phyloP scores from a whole-genome alignment of 2,113 vertebrate species.

The Gobiocypris rarus region DNA sequence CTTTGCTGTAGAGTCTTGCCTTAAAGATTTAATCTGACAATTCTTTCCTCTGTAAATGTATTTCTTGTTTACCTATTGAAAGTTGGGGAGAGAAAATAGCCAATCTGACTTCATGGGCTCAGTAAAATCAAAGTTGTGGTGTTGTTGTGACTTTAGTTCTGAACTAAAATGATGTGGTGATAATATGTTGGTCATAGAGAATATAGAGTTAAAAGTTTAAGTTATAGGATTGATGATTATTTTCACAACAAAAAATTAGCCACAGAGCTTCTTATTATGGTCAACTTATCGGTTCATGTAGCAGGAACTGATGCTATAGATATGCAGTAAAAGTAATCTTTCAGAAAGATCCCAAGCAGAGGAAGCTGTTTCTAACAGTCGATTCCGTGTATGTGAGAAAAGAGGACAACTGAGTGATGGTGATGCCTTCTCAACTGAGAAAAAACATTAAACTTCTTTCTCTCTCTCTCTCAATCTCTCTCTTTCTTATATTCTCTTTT shows the following conservation, averaged over 20 bases:
- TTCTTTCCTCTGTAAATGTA: neutral
- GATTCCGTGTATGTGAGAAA: constrained; percentile 3
- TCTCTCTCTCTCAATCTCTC: constrained; percentile 27
- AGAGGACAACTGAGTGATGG: constrained; percentile 25
- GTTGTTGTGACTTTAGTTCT: neutral
- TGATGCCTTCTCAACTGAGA: constrained; percentile 26
- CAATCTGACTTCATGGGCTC: neutral
- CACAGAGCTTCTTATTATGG: neutral
- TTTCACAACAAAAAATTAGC: neutral
- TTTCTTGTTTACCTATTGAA: neutral
- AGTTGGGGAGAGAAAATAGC: neutral
- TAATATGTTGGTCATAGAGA: neutral
- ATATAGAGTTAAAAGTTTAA: neutral
- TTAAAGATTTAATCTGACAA: too few species aligned
- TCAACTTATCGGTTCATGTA: neutral
- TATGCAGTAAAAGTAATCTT: neutral
- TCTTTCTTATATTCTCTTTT: constrained; percentile 10
- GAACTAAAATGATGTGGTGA: neutral
- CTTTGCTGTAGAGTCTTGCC: too few species aligned
- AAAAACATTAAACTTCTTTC: constrained; percentile 19
- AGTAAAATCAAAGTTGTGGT: neutral
- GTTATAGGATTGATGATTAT: neutral
- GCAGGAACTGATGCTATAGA: neutral
- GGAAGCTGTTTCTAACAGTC: neutral
- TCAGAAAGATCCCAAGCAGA: neutral